Evolutionary conservation across 2,113 vertebrate genomes (phyloP), one percentile per base, ranked within the genome.

Genomic region (Solea senegalensis): DNA sequence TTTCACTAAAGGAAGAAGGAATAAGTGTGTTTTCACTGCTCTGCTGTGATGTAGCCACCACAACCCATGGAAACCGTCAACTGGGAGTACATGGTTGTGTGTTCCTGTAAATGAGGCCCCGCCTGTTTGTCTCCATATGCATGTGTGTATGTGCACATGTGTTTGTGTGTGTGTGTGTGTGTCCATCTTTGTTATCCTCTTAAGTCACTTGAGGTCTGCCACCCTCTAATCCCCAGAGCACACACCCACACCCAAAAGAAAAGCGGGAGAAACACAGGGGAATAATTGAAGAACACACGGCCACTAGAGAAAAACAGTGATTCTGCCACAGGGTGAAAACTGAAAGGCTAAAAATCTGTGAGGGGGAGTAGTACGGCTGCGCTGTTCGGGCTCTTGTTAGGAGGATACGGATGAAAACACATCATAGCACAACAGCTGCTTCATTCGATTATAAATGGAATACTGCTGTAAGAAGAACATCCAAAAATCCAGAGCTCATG

Each of bases 131-230:
- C 9, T 63, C 49, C 12, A 11, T 50, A 10, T 61, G 44, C 8
- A 8, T 44, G 40, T 45, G 15, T 34, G 55, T 65, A 65, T 74
- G 53, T 63, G 34, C 21, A 21, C 1, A 1, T 21, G 21, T 21
- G 21, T 21, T 1, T 21, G 21, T 21, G 21, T 21, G 21, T 21
- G 21, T 21, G 21, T 21, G 55, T 65, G 67, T 74, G 53, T 63
- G 34, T 74, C 64, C 64, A 61, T 75, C 72, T 85, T 82, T 83
- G 78, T 78, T 91, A 85, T 90, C 78, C 80, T 85, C 80, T 84
- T 88, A 84, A 89, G 69, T 83, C 86, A 74, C 85, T 81, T 67
- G 82, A 85, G 86, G 81, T 77, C 78, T 81, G 67, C 70, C 76
- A 16, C 59, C 63, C 56, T 86, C 58, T 91, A 89, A 91, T 89